Evolutionary conservation across 2,888 invertebrate genomes (phyloP), one percentile per base, ranked within the genome.

Genomic region (Sarcophaga caerulescens): DNA sequence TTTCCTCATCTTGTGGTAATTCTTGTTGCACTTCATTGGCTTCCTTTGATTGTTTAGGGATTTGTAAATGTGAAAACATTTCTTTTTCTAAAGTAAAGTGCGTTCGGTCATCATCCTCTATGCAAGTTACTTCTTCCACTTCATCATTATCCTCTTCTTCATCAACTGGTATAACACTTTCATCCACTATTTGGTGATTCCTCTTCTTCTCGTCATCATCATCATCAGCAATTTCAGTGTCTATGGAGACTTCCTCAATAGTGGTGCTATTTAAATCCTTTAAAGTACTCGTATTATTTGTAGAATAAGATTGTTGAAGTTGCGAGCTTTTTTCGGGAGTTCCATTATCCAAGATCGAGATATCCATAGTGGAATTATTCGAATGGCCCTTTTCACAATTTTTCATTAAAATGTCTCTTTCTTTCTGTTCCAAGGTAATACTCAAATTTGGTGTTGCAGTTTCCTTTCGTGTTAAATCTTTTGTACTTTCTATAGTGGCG

Each of bases 61-160:
- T 77, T 79, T 86, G 86, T 44, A 86, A 81, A 63, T 86, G 86
- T 69, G 73, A 65, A 74, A 86, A 86, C 81, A 86, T 86, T 14
- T 81, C 74, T 21, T 60, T 59, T 68, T n/a, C 12, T 8, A 19
- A 3, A 21, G 57, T 59, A 35, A 10, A 35, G 2, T 35, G 35
- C 10, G 10, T 35, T 35, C 3, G 35, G 35, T 35, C 2, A 35
- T 35, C 35, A 10, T 35, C 35, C 35, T 35, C 35, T 10, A 1
- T 35, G 35, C 10, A 35, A 8, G 35, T 35, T 35, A 35, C 73
- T 14, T 75, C 62, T 80, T 84, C 79, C 44, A 21, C 35, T 8
- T 23, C 35, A 5, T 80, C 75, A 6, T 65, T 44, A 6, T 75
- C 59, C 23, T 71, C 77, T 21, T 79, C 78, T 8, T 80, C 79